Evolutionary conservation across 2,797 vertebrate genomes (phyloP).

Genomic region (Limosa lapponica): DNA sequence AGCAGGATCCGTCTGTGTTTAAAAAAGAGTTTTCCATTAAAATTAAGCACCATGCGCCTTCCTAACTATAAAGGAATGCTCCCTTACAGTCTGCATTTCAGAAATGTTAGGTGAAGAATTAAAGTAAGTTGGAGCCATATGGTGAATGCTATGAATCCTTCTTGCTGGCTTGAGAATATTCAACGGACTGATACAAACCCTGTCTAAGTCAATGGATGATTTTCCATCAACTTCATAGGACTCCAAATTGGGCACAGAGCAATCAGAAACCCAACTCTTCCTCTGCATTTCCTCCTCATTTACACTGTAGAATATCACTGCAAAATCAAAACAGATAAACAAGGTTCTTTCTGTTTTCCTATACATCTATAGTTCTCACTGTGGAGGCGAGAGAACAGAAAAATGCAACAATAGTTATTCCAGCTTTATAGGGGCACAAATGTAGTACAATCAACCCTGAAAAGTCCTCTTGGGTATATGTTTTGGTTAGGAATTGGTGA

Average conservation of each 20-base stretch:
- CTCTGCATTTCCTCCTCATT: background rate
- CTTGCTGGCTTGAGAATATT: background rate
- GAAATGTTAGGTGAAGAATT: conserved; percentile 52
- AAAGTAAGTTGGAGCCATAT: background rate
- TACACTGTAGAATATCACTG: background rate
- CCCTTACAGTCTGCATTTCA: conserved; percentile 24
- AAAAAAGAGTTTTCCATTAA: conserved; percentile 77
- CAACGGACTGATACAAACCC: background rate
- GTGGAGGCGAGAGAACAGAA: background rate
- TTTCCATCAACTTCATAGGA: background rate
- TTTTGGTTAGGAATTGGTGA: background rate
- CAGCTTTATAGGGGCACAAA: background rate
- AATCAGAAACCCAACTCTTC: background rate
- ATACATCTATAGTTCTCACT: background rate
- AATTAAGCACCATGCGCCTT: conserved; percentile 72
- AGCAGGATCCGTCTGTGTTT: conserved; percentile 70
- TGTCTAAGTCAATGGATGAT: background rate
- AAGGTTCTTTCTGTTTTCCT: background rate
- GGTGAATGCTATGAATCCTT: conserved; percentile 8
- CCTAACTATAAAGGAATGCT: conserved; percentile 30
- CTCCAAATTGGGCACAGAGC: background rate
- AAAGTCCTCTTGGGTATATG: background rate
- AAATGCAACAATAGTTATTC: background rate
- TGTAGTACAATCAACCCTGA: background rate
- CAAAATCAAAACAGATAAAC: background rate